These are phyloP conservation scores for Anguilla marmorata DNA, from an alignment of 2,797 vertebrate species.

Conservation along the genomic window DNA sequence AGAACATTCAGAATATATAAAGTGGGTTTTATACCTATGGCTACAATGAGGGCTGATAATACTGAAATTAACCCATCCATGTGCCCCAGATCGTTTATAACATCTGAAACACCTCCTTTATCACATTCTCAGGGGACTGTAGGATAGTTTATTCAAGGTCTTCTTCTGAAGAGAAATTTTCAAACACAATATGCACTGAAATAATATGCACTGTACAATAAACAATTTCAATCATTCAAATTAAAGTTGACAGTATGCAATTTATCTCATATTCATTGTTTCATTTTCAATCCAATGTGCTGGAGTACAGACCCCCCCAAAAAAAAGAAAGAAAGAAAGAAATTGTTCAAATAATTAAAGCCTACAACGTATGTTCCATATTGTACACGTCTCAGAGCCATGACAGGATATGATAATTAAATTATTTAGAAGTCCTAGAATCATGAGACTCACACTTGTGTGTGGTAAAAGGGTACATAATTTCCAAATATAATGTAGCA, in stretches of 20 bases:
- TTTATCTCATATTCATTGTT: no score
- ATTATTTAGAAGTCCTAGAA: no score
- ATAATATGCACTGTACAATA: constrained; percentile 8
- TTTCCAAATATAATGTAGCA: background rate
- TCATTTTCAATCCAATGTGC: no score
- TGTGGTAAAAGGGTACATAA: background rate
- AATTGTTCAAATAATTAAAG: no score
- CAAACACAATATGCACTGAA: constrained; percentile 7
- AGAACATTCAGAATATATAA: background rate
- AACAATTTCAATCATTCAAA: constrained; percentile 27
- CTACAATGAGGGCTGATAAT: background rate
- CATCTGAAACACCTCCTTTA: constrained; percentile 44
- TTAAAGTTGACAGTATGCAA: no score
- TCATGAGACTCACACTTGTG: background rate
- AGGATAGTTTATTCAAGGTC: constrained; percentile 5
- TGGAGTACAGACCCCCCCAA: no score
- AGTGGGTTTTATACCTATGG: background rate
- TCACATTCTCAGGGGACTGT: constrained; percentile 34
- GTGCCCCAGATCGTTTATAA: constrained; percentile 56
- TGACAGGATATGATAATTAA: no score
- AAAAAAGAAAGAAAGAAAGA: no score
- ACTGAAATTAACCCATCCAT: constrained; percentile 60
- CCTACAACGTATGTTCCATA: no score
- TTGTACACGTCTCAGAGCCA: no score
- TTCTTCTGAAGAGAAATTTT: background rate